Evolutionary conservation across 2,888 invertebrate species (phyloP).

Genomic region (Urechis unicinctus): DNA sequence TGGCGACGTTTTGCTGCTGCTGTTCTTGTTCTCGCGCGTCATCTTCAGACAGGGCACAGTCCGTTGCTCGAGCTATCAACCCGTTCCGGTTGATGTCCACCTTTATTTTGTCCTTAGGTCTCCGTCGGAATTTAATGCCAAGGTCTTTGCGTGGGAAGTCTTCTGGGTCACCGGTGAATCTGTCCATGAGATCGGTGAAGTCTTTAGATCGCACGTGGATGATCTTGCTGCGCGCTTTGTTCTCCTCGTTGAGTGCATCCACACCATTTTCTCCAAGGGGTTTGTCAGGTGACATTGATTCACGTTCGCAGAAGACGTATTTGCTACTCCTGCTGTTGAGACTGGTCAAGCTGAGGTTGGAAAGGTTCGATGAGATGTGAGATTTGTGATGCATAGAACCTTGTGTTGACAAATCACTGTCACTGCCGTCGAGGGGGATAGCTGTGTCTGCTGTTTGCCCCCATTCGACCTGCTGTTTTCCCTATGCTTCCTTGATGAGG

Average conservation of each 20-base stretch:
- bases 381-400: conserved; percentile 22
- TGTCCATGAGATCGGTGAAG: conserved; percentile 24
- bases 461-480: conserved; percentile 4
- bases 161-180: conserved; percentile 7
- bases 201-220: conserved; percentile 22
- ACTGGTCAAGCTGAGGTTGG: conserved; percentile 27
- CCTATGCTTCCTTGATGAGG: background rate
- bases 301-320: background rate
- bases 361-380: conserved; percentile 26
- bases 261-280: background rate
- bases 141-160: background rate
- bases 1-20: too few species aligned
- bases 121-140: conserved; percentile 1
- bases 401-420: background rate
- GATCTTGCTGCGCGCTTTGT: conserved; percentile 19
- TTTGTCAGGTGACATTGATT: background rate
- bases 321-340: conserved; percentile 26
- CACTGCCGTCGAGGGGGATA: conserved; percentile 3
- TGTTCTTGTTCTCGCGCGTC: too few species aligned
- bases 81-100: conserved; percentile 16
- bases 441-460: conserved; percentile 2
- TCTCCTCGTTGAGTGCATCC: conserved; percentile 23
- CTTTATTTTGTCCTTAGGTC: conserved; percentile 6
- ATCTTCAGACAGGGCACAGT: background rate
- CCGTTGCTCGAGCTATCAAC: conserved; percentile 5